Conservation (phyloP, 2,797 vertebrate species). For the Tragopan temminckii region DNA sequence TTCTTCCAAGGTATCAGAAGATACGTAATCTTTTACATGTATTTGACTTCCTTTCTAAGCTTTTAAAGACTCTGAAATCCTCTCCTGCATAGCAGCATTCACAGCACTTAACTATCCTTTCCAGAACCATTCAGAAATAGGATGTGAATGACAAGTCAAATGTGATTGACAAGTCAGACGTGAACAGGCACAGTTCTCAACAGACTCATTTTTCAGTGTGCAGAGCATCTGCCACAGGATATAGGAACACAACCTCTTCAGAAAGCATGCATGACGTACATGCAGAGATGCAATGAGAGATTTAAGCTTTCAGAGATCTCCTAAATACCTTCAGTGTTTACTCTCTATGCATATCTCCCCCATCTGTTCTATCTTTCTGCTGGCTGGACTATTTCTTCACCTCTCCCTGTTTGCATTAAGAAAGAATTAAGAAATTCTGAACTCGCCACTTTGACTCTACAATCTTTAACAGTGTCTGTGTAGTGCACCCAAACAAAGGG, state of each 20-base stretch:
- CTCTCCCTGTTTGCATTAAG: not conserved
- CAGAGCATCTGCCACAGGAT: not conserved
- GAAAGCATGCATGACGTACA: fast-evolving
- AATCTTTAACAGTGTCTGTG: not conserved
- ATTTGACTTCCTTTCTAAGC: not conserved
- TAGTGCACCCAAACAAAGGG: not conserved
- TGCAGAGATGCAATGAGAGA: not conserved
- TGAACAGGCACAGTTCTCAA: not conserved
- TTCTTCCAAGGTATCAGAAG: not conserved
- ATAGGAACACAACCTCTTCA: not conserved
- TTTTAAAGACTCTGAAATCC: not conserved
- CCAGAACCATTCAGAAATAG: not conserved
- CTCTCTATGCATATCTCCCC: not conserved
- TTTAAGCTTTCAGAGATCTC: not conserved
- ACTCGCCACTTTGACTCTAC: not conserved
- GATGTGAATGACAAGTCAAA: not conserved
- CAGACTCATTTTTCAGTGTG: not conserved
- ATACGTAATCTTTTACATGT: not conserved
- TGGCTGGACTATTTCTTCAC: not conserved
- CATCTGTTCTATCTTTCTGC: not conserved
- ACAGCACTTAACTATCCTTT: not conserved
- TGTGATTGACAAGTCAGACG: not conserved
- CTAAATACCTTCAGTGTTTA: not conserved
- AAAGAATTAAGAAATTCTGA: not conserved
- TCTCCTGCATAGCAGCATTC: not conserved